These are phyloP conservation scores for Taenaris catops DNA, from an alignment of 2,888 invertebrate species.

Conservation along the genomic window DNA sequence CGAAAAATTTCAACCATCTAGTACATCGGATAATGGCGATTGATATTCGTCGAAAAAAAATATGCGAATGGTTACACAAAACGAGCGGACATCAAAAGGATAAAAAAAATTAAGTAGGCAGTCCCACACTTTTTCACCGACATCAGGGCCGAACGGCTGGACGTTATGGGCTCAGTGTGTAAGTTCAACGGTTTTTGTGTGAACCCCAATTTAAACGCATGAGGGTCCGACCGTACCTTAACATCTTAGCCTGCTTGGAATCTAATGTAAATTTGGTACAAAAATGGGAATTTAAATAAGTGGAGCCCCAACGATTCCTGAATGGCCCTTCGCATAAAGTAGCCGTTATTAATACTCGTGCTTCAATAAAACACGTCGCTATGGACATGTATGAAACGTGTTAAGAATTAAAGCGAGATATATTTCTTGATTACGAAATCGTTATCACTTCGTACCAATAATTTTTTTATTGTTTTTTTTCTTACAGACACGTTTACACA, in stretches of 20 bases:
- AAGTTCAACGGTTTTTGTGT: slow-evolving; percentile 76
- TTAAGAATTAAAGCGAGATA: too few species aligned
- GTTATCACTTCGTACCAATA: too few species aligned
- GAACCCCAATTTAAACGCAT: slow-evolving; percentile 76
- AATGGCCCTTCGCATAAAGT: slow-evolving; percentile 60
- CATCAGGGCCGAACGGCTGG: slow-evolving; percentile 61
- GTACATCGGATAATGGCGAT: slow-evolving; percentile 61
- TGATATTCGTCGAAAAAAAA: slow-evolving; percentile 46
- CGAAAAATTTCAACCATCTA: slow-evolving; percentile 58
- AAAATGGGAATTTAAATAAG: slow-evolving; percentile 78
- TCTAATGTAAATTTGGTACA: slow-evolving; percentile 75
- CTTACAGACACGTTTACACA: too few species aligned
- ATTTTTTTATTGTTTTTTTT: too few species aligned
- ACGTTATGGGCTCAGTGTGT: slow-evolving; percentile 62
- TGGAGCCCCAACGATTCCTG: slow-evolving; percentile 45
- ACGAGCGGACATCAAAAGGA: slow-evolving; percentile 56
- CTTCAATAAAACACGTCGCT: slow-evolving; percentile 33
- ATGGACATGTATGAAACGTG: too few species aligned
- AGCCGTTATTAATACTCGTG: slow-evolving; percentile 63
- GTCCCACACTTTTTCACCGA: slow-evolving; percentile 58
- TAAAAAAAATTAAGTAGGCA: slow-evolving; percentile 45
- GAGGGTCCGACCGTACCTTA: slow-evolving; percentile 65
- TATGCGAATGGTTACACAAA: slow-evolving; percentile 61
- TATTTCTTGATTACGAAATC: too few species aligned
- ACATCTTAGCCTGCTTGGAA: slow-evolving; percentile 63